Percentiles rank a stretch among this genome's conserved stretches.
These are phyloP conservation scores for Myanophis thanlyinensis DNA, from an alignment of 2,113 vertebrate species.

Conservation along the genomic window DNA sequence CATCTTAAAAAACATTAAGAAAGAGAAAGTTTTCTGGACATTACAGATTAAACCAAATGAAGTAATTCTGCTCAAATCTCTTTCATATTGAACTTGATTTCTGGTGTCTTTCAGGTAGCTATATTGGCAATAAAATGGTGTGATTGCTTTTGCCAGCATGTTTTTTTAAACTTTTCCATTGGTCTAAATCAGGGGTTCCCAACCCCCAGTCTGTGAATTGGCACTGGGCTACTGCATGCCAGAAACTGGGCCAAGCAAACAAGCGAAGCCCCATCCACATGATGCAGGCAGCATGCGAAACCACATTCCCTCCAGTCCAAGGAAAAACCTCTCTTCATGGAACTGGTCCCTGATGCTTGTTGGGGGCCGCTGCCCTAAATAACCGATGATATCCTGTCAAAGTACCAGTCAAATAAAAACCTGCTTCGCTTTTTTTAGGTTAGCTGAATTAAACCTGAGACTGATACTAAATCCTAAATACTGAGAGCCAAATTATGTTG, in stretches of 20 bases:
- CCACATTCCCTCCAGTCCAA: too few relatives aligned
- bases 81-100: not conserved
- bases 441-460: not conserved
- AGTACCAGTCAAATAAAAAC: not conserved
- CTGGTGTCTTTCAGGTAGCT: not conserved
- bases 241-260: too few relatives aligned
- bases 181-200: not conserved
- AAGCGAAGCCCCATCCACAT: too few relatives aligned
- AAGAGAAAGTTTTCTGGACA: slow-evolving; percentile 21
- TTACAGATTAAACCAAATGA: slow-evolving; percentile 11
- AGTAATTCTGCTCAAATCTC: not conserved
- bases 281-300: too few relatives aligned
- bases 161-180: not conserved
- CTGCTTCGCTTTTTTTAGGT: not conserved
- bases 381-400: not conserved
- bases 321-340: too few relatives aligned
- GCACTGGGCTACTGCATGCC: too few relatives aligned
- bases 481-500: not conserved
- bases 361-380: not conserved
- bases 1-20: slow-evolving; percentile 32
- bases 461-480: slow-evolving; percentile 1
- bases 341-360: too few relatives aligned
- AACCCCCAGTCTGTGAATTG: too few relatives aligned
- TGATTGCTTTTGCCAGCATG: not conserved
- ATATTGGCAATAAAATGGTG: not conserved